Percentiles rank a stretch among this genome's conserved stretches.
phyloP scores from a whole-genome alignment of 2,113 vertebrate species.

The Corvus cornix region DNA sequence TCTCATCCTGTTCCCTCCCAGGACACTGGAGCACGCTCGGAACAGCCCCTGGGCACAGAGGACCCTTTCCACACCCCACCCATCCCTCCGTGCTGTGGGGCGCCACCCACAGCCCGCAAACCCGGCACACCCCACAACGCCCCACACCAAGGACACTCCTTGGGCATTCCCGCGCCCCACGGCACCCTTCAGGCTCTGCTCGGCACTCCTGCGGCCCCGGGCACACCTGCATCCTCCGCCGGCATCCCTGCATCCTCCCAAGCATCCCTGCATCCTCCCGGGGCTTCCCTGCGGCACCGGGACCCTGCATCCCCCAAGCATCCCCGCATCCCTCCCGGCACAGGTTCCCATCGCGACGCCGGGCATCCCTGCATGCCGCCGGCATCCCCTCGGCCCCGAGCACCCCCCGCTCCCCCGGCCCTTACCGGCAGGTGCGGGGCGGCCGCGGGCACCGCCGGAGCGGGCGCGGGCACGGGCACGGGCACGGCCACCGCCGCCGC shows the following conservation, averaged over 20 bases:
- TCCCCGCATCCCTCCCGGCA: neutral
- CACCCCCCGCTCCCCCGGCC: neutral
- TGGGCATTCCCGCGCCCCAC: rapidly evolving
- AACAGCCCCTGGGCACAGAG: neutral
- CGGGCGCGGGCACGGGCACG: neutral
- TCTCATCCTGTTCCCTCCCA: neutral
- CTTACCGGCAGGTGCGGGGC: conserved; percentile 17
- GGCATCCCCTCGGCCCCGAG: neutral
- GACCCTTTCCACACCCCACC: neutral
- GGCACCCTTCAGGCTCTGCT: neutral
- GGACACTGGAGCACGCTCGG: rapidly evolving
- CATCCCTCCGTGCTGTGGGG: neutral
- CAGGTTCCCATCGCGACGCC: neutral
- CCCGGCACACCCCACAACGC: neutral
- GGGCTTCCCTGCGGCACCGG: neutral
- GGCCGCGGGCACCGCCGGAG: neutral
- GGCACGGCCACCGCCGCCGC: neutral
- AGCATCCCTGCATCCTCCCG: neutral
- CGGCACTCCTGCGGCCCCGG: neutral
- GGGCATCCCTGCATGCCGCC: neutral
- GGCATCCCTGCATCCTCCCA: neutral
- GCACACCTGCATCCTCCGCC: neutral
- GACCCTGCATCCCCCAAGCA: neutral
- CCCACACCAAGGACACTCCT: neutral
- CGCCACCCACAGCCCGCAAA: neutral